phyloP scores from a whole-genome alignment of 2,888 invertebrate genomes.

The Patella depressa region DNA sequence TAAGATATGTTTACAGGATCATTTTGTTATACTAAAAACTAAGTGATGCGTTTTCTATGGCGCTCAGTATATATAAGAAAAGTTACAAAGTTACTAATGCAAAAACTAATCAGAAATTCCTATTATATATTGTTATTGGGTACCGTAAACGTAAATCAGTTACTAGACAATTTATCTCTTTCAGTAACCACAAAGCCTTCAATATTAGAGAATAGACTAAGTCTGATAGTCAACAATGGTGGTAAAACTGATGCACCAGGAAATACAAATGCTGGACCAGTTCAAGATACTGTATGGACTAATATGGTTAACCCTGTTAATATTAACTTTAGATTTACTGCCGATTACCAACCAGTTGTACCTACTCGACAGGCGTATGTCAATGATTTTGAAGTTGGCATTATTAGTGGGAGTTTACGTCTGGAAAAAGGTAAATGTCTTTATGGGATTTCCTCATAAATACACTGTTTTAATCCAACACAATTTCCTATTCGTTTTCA shows the following conservation, averaged over 20 bases:
- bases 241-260: conserved; percentile 5
- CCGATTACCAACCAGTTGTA: not conserved
- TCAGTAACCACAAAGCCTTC: not conserved
- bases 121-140: no score
- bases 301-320: conserved; percentile 6
- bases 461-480: no score
- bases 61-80: no score
- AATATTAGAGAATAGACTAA: conserved; percentile 8
- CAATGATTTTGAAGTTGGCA: conserved; percentile 15
- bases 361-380: conserved; percentile 10
- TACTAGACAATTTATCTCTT: not conserved
- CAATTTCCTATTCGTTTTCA: no score
- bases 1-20: no score
- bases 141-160: no score
- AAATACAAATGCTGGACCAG: not conserved
- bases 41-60: no score
- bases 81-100: no score
- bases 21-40: no score
- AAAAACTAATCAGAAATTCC: no score
- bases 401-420: not conserved
- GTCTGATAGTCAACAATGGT: not conserved
- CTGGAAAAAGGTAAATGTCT: no score
- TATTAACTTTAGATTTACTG: not conserved
- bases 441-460: no score
- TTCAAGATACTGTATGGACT: not conserved